These are phyloP conservation scores for Euplexia lucipara DNA, from an alignment of 2,888 invertebrate genomes.

Conservation along the genomic window DNA sequence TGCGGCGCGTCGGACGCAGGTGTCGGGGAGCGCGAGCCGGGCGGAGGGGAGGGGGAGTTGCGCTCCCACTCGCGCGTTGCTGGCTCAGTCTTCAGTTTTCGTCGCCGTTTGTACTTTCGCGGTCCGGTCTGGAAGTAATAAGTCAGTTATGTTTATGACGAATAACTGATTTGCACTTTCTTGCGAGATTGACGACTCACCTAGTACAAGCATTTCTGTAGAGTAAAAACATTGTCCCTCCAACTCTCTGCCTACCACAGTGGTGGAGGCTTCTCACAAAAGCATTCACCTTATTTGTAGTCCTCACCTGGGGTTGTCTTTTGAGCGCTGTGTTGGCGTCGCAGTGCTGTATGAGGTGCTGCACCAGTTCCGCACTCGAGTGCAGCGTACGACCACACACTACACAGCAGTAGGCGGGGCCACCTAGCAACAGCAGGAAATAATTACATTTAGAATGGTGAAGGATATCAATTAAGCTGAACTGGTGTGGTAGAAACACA, in stretches of 20 bases:
- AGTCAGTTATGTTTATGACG: not conserved
- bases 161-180: not conserved
- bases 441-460: not conserved
- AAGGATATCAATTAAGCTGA: not conserved
- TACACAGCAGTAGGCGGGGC: conserved; percentile 93
- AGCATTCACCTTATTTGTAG: conserved; percentile 25
- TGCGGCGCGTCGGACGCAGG: conserved; percentile 51
- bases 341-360: conserved; percentile 96
- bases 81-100: conserved; percentile 92
- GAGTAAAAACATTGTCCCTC: not conserved
- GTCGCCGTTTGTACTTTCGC: conserved; percentile 95
- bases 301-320: conserved; percentile 92
- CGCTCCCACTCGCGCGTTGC: conserved; percentile 68
- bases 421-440: conserved; percentile 70
- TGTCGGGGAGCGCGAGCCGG: conserved; percentile 67
- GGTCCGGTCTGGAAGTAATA: conserved; percentile 91
- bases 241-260: not conserved
- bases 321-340: conserved; percentile 96
- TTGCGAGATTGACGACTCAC: not conserved
- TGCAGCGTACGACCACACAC: conserved; percentile 94
- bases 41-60: conserved; percentile 58
- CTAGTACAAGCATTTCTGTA: no score
- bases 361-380: conserved; percentile 94
- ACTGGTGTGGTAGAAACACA: not conserved
- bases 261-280: not conserved